Percentiles rank a stretch among this genome's conserved stretches.
phyloP scores from a whole-genome alignment of 2,888 invertebrate species.

The Clostera curtula region DNA sequence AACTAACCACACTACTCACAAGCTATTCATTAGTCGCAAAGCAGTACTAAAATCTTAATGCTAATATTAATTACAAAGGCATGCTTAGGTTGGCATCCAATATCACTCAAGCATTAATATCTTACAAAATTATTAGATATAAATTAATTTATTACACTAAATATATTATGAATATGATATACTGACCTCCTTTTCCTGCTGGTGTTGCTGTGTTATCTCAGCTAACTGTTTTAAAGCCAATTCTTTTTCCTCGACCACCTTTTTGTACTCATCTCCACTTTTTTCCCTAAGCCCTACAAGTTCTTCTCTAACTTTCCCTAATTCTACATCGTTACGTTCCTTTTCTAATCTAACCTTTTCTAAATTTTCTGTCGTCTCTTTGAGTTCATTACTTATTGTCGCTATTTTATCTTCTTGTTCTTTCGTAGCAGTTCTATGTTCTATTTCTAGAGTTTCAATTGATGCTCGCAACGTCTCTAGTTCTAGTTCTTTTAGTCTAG shows the following conservation, averaged over 20 bases:
- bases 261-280: slow-evolving; percentile 57
- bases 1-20: too few relatives aligned
- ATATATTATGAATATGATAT: slow-evolving; percentile 4
- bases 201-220: slow-evolving; percentile 43
- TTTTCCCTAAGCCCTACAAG: slow-evolving; percentile 46
- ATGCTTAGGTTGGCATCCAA: too few relatives aligned
- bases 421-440: slow-evolving; percentile 53
- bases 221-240: slow-evolving; percentile 44
- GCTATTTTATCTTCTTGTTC: slow-evolving; percentile 58
- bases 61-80: too few relatives aligned
- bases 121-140: background rate
- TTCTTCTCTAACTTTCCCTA: slow-evolving; percentile 52
- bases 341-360: slow-evolving; percentile 48
- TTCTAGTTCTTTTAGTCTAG: slow-evolving; percentile 73
- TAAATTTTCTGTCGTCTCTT: slow-evolving; percentile 50
- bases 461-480: slow-evolving; percentile 57
- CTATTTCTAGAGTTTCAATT: slow-evolving; percentile 60
- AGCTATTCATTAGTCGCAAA: too few relatives aligned
- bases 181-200: slow-evolving; percentile 64
- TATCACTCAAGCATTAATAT: too few relatives aligned
- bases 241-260: slow-evolving; percentile 51
- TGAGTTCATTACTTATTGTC: slow-evolving; percentile 45
- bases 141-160: too few relatives aligned
- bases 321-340: slow-evolving; percentile 45
- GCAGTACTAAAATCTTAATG: too few relatives aligned